Base-by-base conservation (phyloP, 2,113 vertebrate genomes). In the Calidris pugnax region DNA sequence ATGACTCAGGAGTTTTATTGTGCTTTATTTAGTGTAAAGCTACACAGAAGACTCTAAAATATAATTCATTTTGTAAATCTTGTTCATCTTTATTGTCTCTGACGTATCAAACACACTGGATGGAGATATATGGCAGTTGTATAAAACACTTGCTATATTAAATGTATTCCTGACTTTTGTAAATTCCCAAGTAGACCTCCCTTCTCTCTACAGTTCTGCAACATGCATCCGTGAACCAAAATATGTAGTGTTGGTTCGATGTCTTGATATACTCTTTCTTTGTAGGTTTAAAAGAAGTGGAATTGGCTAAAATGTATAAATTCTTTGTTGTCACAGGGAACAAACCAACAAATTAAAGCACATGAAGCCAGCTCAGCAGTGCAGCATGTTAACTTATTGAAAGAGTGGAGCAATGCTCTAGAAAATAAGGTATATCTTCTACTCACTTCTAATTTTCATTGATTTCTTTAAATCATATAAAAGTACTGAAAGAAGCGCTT, bases 321-420 rank as follows among this genome's bases (percentile, higher is more conserved):
- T 96, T 97, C 92, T 97, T 96, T 96, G 87, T 95, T 97, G 97
- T 97, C 96, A 53, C 97, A 99, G 99, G 99, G 99, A 94, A 98
- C 99, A 87, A 99, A 99, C 95, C 99, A 99, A 97, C 99, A 99
- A 94, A 98, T 99, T 96, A 99, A 99, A 97, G 98, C 99, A 67
- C 99, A 99, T 7, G 99, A 99, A 97, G 98, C 99, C 85, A 99
- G 98, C 92, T 99, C 97, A 12, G 98, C 99, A 24, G 98, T 99
- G 28, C 99, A 99, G 95, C 99, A 99, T 78, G 98, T 99, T 93
- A 98, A 98, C 90, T 97, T 99, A 97, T 99, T 99, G 98, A 98
- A 98, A 89, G 98, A 98, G 81, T 99, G 98, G 97, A 99, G 98
- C 97, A 98, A 96, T 95, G 98, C 98, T 26, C 95, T 99, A 74